Evolutionary conservation across 2,888 invertebrate genomes (phyloP), one percentile per base, ranked within the genome.

Genomic region (Trichopria drosophilae): DNA sequence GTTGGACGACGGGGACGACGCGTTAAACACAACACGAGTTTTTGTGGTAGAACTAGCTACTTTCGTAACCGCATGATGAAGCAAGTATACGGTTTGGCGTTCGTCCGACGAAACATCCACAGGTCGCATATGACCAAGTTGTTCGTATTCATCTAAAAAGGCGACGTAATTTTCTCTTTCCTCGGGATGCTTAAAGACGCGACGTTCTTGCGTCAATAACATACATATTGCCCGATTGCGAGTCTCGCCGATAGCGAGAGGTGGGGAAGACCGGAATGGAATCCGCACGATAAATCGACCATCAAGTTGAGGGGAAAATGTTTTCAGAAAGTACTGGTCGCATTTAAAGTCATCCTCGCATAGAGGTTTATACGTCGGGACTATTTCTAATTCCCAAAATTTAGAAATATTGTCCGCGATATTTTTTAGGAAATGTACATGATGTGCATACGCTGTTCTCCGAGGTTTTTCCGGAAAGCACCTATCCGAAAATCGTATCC

Each of bases 21-120:
- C 55, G 19, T 55, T 43, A 18, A 49, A 55, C 1, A 51, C 53
- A 4, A 57, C 57, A 4, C 51, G 5, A 1, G 48, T 7, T 26
- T 51, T 53, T 1, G 51, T 53, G 1, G 55, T 49, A 12, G 26
- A 29, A 23, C 46, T 50, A 13, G 4, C 16, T 2, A 15, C 15
- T n/a, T 31, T 32, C 1, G 41, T 9, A 1, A 45, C 41, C 4
- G 53, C 24, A 6, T 50, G 50, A 9, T 53, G 53, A 1, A 43
- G 19, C 4, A 50, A 18, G 16, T 49, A 49, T 6, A 35, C 34
- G 2, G 18, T 6, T 26, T 40, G 36, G 7, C 2, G 9, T 18
- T 13, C 7, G n/a, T n/a, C 29, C 19, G 7, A 7, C 15, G 20
- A 4, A 7, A 1, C 24, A 22, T 39, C 39, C n/a, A 39, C 39